Conservation (phyloP, 1,140 invertebrate species). For the Calliopsis andreniformis region DNA sequence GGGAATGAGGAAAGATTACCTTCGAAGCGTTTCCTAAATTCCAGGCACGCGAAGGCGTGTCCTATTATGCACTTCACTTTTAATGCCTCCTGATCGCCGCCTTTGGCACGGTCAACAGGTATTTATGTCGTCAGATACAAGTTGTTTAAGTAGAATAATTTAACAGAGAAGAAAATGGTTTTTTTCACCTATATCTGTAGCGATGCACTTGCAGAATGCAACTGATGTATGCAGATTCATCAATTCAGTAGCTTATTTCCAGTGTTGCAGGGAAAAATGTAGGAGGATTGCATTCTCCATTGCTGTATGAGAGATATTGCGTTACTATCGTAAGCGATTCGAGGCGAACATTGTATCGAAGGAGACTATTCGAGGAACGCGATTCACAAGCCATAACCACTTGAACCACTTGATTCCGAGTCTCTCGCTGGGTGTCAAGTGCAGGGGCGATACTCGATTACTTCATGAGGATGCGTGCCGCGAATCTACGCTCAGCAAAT, state of each 20-base stretch:
- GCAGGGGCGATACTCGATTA: conserved; percentile 28
- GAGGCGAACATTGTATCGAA: neutral
- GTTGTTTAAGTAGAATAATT: neutral
- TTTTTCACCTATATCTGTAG: no score
- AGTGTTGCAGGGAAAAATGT: no score
- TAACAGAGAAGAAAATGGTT: no score
- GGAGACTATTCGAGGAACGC: conserved; percentile 37
- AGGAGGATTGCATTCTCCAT: no score
- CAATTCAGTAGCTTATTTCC: no score
- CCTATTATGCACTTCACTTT: no score
- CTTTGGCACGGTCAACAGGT: neutral
- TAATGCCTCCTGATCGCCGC: neutral
- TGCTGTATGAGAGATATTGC: no score
- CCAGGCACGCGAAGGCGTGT: neutral
- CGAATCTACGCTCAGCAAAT: conserved; percentile 27
- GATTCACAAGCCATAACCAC: conserved; percentile 29
- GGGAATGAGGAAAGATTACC: conserved; percentile 7
- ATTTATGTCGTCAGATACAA: neutral
- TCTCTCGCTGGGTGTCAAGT: conserved; percentile 39
- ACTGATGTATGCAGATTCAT: no score
- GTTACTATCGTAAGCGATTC: neutral
- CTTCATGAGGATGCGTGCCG: conserved; percentile 32
- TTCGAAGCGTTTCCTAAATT: neutral
- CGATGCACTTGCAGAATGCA: no score
- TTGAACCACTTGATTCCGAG: conserved; percentile 50